These are phyloP conservation scores for Iphiclides podalirius DNA, from an alignment of 2,888 invertebrate genomes.

Conservation along the genomic window DNA sequence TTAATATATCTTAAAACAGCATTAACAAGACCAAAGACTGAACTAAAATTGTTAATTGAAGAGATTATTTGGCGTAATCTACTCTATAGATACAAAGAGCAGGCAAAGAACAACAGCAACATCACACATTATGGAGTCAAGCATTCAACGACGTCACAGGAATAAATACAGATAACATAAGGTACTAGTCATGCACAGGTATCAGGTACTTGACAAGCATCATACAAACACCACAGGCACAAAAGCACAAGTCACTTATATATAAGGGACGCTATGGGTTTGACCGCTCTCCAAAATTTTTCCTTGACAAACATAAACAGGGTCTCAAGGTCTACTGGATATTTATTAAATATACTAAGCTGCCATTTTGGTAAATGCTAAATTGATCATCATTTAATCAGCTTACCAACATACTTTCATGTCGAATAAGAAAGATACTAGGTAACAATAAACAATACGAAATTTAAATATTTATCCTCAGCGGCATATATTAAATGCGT, in stretches of 20 bases:
- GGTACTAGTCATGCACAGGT: neutral
- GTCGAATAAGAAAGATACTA: slow-evolving; percentile 41
- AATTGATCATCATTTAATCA: slow-evolving; percentile 54
- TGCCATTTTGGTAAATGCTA: slow-evolving; percentile 80
- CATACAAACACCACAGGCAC: slow-evolving; percentile 16
- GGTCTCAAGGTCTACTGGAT: slow-evolving; percentile 49
- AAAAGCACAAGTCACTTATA: slow-evolving; percentile 15
- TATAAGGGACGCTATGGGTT: slow-evolving; percentile 10
- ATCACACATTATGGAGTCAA: too few species aligned
- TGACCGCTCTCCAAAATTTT: slow-evolving; percentile 40
- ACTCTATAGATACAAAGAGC: neutral
- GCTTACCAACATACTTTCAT: slow-evolving; percentile 64
- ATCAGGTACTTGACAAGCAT: neutral
- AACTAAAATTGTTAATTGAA: neutral
- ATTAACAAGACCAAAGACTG: neutral
- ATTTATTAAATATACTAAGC: slow-evolving; percentile 54
- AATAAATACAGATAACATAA: too few species aligned
- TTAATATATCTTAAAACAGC: neutral
- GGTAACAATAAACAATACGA: too few species aligned
- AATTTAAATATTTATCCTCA: too few species aligned
- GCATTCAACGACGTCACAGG: too few species aligned
- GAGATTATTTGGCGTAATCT: neutral
- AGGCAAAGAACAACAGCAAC: neutral
- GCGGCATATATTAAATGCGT: too few species aligned
- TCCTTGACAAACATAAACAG: slow-evolving; percentile 39